Evolutionary conservation across 2,888 invertebrate species (phyloP), one percentile per base, ranked within the genome.

Genomic region (Nymphalis polychloros): DNA sequence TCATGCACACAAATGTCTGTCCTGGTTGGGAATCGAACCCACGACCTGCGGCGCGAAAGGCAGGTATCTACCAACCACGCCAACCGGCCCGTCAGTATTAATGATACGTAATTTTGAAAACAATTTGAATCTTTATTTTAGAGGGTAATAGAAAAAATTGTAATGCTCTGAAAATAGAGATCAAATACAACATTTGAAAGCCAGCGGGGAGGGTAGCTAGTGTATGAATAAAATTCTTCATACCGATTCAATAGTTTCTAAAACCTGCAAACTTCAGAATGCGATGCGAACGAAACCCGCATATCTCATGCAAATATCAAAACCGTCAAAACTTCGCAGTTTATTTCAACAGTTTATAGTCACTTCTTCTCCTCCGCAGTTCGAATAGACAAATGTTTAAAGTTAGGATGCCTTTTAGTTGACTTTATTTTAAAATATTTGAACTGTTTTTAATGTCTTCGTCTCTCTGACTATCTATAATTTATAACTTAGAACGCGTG

Each of bases 371-470:
- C 53, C 41, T 52, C 52, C 47, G 59, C 55, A 20, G 48, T 55
- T 63, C 35, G 59, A 47, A 68, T 64, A 55, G 64, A 68, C 64
- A 68, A 68, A 68, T 64, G 68, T 68, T 64, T 8, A 64, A 68
- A 68, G 59, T 68, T 68, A 53, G 20, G 35, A 52, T 64, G 47
- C 23, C 23, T 57, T 67, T 62, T 55, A 49, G 67, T 62, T 48
- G 55, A 67, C 48, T 41, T 41, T 60, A 62, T 62, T 62, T 67
- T 35, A 23, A 57, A n/a, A 57, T 57, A 53, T 13, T 23, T 27
- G 7, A 17, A 27, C 53, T n/a, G 17, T 17, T 55, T 55, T 55
- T 35, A 35, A 53, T 53, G 53, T 35, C 19, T 41, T n/a, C 19
- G 20, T 31, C 17, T 19, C 17, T 19, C 8, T n/a, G 27, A 55